A percentile compares a stretch with the other conserved stretches of the same genome.
Evolutionary conservation across 1,140 invertebrate species (phyloP).

Genomic region (Apis mellifera): DNA sequence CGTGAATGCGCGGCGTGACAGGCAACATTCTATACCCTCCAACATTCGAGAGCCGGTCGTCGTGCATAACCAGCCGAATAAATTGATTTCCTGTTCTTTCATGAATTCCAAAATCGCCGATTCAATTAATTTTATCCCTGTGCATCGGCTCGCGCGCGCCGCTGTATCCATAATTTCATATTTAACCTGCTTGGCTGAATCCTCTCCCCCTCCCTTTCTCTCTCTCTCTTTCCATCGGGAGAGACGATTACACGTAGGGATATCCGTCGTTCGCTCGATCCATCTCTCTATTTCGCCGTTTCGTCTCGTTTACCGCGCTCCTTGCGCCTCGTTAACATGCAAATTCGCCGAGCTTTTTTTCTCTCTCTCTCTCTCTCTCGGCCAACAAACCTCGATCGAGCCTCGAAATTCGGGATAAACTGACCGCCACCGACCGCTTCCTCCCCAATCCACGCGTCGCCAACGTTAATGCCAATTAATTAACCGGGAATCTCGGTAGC

Average conservation of each 20-base stretch:
- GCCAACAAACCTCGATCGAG: background rate
- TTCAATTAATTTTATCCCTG: constrained; percentile 39
- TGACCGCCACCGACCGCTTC: constrained; percentile 19
- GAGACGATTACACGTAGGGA: constrained; percentile 19
- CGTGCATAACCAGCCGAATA: constrained; percentile 18
- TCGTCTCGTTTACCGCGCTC: background rate
- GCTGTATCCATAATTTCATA: constrained; percentile 47
- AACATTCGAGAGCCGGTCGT: background rate
- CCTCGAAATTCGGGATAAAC: constrained; percentile 36
- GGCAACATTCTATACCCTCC: background rate
- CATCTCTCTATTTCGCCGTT: background rate
- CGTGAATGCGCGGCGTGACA: background rate
- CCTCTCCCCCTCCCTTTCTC: background rate
- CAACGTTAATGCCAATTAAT: constrained; percentile 66
- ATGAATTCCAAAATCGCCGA: constrained; percentile 39
- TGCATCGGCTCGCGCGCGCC: background rate
- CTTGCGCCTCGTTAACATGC: constrained; percentile 26
- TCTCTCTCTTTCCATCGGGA: too few species aligned
- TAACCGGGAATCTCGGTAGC: constrained; percentile 65
- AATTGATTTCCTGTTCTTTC: constrained; percentile 43
- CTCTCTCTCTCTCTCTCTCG: background rate
- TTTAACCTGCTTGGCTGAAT: constrained; percentile 39
- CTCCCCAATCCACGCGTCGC: constrained; percentile 18
- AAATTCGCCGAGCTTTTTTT: constrained; percentile 24
- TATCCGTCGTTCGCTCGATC: background rate